Evolutionary conservation across 1,140 invertebrate species (phyloP).

Genomic region (Bombus polaris): DNA sequence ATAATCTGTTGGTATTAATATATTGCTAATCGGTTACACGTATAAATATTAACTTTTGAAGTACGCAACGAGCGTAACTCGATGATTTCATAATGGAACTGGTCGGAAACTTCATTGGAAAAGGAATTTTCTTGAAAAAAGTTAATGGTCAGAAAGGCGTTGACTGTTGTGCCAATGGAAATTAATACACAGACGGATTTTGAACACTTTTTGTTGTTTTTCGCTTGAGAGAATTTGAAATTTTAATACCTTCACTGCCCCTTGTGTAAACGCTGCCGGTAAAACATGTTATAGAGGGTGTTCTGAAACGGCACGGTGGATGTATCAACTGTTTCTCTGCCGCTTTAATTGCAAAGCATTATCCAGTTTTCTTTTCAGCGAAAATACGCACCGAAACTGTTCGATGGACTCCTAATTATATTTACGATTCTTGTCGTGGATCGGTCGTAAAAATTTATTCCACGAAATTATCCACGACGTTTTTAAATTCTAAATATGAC

Average conservation of each 20-base stretch:
- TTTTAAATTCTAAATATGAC: not conserved
- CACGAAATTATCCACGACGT: not conserved
- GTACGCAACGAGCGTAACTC: no score
- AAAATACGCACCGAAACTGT: not conserved
- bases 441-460: not conserved
- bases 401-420: not conserved
- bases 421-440: not conserved
- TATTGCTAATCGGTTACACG: not conserved
- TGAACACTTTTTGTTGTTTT: slow-evolving; percentile 30
- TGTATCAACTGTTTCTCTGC: slow-evolving; percentile 27
- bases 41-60: slow-evolving; percentile 5
- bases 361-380: not conserved
- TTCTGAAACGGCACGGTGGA: slow-evolving; percentile 14
- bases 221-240: slow-evolving; percentile 48
- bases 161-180: slow-evolving; percentile 7
- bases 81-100: not conserved
- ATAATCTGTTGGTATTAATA: slow-evolving; percentile 12
- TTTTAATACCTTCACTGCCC: slow-evolving; percentile 53
- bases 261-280: slow-evolving; percentile 41
- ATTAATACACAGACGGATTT: slow-evolving; percentile 23
- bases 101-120: no score
- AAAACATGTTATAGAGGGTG: slow-evolving; percentile 21
- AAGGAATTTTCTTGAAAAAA: not conserved
- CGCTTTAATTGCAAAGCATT: slow-evolving; percentile 11
- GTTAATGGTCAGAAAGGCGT: not conserved